Percentiles rank a stretch among this genome's conserved stretches.
Conservation (phyloP, 2,888 invertebrate species). For the Latrodectus elegans region DNA sequence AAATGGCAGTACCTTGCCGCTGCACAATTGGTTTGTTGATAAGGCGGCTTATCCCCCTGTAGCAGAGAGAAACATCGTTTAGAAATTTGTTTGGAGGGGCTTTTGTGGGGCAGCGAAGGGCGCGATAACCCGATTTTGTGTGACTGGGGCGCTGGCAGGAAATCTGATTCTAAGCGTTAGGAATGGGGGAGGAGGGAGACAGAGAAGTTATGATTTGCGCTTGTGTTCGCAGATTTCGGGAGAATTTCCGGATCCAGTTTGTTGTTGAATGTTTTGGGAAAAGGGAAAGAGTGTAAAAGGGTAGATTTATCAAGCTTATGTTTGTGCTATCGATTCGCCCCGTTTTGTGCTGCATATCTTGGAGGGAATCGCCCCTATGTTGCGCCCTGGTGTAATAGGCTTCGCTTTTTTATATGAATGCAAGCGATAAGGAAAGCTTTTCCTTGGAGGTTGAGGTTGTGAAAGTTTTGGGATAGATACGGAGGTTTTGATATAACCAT, state of each 20-base stretch:
- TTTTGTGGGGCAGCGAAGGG: background rate
- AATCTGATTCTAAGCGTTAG: constrained; percentile 37
- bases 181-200: background rate
- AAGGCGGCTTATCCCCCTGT: constrained; percentile 26
- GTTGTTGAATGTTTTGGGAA: background rate
- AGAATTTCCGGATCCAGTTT: constrained; percentile 7
- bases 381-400: background rate
- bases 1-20: background rate
- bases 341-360: background rate
- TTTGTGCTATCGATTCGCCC: background rate
- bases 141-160: constrained; percentile 14
- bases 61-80: background rate
- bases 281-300: background rate
- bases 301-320: background rate
- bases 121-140: constrained; percentile 39
- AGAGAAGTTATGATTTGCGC: background rate
- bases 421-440: background rate
- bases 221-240: background rate
- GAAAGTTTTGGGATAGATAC: too few species aligned
- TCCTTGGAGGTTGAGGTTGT: background rate
- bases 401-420: background rate
- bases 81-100: constrained; percentile 18
- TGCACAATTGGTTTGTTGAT: constrained; percentile 44
- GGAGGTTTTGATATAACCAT: too few species aligned
- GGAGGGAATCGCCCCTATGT: too few species aligned